phyloP scores from a whole-genome alignment of 2,888 invertebrate genomes.

The Metalampra italica region DNA sequence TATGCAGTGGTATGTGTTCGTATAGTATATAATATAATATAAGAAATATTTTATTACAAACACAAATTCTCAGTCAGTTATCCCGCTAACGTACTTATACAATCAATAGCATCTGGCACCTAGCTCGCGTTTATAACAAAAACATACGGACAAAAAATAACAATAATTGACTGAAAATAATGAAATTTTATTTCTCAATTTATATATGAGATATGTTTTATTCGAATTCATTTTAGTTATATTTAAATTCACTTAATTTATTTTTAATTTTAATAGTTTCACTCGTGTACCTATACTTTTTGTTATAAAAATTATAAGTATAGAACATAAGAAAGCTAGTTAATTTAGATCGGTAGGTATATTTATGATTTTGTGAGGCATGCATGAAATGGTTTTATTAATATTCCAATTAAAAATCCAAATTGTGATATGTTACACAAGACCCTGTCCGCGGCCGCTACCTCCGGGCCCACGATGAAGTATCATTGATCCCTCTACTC shows the following conservation, averaged over 20 bases:
- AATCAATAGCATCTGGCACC: conserved; percentile 41
- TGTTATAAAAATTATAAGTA: background rate
- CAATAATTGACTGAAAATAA: conserved; percentile 23
- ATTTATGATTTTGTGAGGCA: conserved; percentile 2
- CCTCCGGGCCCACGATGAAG: conserved; percentile 48
- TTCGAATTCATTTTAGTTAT: conserved; percentile 9
- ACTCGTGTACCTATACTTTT: background rate
- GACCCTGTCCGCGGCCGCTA: conserved; percentile 62
- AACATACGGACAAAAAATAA: conserved; percentile 4
- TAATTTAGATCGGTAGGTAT: too few relatives aligned
- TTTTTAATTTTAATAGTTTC: conserved; percentile 2
- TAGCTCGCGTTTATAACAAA: conserved; percentile 45
- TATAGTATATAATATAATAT: too few relatives aligned
- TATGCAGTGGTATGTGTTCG: too few relatives aligned
- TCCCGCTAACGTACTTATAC: background rate
- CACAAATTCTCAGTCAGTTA: too few relatives aligned
- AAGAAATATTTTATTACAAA: too few relatives aligned
- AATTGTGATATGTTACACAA: conserved; percentile 64
- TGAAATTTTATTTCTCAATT: conserved; percentile 26
- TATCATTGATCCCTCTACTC: conserved; percentile 57
- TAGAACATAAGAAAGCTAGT: background rate
- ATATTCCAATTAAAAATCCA: conserved; percentile 28
- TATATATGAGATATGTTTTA: conserved; percentile 34
- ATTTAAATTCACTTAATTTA: background rate
- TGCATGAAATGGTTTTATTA: conserved; percentile 12